Conservation (phyloP, 2,888 invertebrate species). For the Tridacna crocea region DNA sequence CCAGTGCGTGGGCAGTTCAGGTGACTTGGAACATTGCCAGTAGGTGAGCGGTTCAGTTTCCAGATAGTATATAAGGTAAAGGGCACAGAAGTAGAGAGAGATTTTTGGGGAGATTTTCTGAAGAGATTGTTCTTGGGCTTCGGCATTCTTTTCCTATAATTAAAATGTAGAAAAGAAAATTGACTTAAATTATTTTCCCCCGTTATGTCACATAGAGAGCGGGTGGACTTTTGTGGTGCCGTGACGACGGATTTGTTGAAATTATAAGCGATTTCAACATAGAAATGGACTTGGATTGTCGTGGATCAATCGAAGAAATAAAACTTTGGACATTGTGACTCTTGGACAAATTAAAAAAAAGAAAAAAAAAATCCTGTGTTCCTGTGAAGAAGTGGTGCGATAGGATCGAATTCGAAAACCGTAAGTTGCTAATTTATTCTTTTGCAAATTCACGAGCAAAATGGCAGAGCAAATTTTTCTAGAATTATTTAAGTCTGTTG, state of each 20-base stretch:
- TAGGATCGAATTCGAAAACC: not conserved
- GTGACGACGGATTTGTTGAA: too few relatives aligned
- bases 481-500: conserved; percentile 13
- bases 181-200: too few relatives aligned
- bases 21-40: too few relatives aligned
- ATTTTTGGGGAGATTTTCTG: too few relatives aligned
- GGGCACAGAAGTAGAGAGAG: too few relatives aligned
- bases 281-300: not conserved
- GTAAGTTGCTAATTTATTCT: conserved; percentile 11
- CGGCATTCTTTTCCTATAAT: too few relatives aligned
- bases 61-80: too few relatives aligned
- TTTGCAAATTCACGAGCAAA: not conserved
- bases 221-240: conserved; percentile 1
- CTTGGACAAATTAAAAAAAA: not conserved
- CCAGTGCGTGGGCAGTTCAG: too few relatives aligned
- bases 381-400: not conserved
- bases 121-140: too few relatives aligned
- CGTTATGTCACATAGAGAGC: conserved; percentile 12
- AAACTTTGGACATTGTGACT: not conserved
- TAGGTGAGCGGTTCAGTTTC: too few relatives aligned
- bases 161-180: too few relatives aligned
- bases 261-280: not conserved
- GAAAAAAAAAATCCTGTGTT: not conserved
- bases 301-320: not conserved
- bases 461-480: conserved; percentile 14